Evolutionary conservation across 2,113 vertebrate genomes (phyloP), one percentile per base, ranked within the genome.

Genomic region (Oxygymnocypris stewartii): DNA sequence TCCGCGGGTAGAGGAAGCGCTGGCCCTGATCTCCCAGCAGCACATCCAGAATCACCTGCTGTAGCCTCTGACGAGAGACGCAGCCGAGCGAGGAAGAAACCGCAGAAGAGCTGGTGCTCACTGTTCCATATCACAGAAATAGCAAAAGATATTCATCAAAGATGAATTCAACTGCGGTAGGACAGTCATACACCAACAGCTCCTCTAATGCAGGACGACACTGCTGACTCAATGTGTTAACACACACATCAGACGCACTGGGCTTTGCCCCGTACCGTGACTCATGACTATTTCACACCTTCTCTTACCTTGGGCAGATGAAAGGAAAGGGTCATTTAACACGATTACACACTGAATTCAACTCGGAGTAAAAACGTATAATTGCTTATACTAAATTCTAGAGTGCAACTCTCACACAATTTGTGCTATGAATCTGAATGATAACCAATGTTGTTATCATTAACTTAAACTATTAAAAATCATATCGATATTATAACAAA

Each of bases 141-240:
- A 42, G 57, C 78, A 37, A 80, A 80, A 80, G 35, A 57, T 3
- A 37, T 61, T 80, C 49, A 59, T 42, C 35, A 61, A 80, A 80
- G 23, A 47, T 42, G 20, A 80, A 42, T 42, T 42, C 40, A 80
- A 63, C 6, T 80, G 78, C 4, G 35, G 20, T 42, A 20, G 78
- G 35, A 81, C 7, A n/a, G 8, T 65, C 59, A 47, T 14, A 65
- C 13, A n/a, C 13, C 23, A n/a, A 76, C 11, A 65, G 59, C 59
- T 81, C 59, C 10, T 23, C 13, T 81, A 81, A 81, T 81, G 59
- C 79, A 65, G 23, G n/a, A 47, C 0, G 59, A 81, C 59, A 81
- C 40, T 81, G n/a, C 37, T 65, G 59, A 65, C 59, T 65, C 37
- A 81, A 47, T 28, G 59, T 31, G 59, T 81, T 81, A 63, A 25